Conservation (phyloP, 1,140 invertebrate genomes). For the Monomorium pharaonis region DNA sequence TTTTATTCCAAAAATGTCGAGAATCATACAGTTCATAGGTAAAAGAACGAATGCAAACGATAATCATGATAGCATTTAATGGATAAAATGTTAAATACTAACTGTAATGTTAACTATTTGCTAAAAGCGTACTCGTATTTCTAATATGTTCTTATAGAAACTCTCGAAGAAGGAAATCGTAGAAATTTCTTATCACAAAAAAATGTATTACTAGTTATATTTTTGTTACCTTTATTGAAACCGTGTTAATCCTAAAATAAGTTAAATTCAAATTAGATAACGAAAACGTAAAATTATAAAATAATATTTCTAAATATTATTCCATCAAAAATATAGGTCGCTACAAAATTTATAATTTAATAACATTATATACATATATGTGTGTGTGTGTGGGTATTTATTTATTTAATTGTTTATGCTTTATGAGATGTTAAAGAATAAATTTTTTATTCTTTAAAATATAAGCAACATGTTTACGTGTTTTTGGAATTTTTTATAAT, state of each 20-base stretch:
- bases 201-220: background rate
- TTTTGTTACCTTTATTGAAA: background rate
- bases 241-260: background rate
- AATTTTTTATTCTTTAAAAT: background rate
- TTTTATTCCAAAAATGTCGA: conserved; percentile 6
- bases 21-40: background rate
- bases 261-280: background rate
- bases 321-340: background rate
- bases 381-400: too few species aligned
- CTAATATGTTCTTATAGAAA: background rate
- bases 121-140: background rate
- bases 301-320: background rate
- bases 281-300: background rate
- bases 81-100: background rate
- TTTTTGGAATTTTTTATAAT: background rate
- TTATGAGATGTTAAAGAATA: background rate
- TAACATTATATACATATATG: background rate
- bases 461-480: background rate
- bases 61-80: background rate
- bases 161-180: background rate
- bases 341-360: too few species aligned
- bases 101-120: background rate
- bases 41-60: background rate
- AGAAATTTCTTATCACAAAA: background rate
- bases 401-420: too few species aligned